Conservation (phyloP, 1,140 invertebrate genomes). For the Solenopsis invicta region DNA sequence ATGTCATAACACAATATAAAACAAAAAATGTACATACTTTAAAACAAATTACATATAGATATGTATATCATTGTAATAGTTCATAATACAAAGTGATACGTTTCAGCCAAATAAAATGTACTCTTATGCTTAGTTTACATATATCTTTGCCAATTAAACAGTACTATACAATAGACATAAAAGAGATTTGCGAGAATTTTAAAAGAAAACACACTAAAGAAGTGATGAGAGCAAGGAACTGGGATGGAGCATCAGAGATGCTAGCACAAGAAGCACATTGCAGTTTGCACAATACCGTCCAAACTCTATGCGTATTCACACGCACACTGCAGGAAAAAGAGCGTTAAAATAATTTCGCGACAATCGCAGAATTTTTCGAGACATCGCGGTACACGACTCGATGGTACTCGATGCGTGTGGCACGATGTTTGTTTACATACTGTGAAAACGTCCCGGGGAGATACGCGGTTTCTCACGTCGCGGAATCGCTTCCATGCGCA, state of each 20-base stretch:
- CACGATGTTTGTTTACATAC: slow-evolving; percentile 86
- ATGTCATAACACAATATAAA: not conserved
- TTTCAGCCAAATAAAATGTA: not conserved
- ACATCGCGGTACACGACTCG: slow-evolving; percentile 34
- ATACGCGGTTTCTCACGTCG: slow-evolving; percentile 50
- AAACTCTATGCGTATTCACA: not conserved
- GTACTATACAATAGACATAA: not conserved
- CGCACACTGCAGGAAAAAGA: not conserved
- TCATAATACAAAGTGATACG: not conserved
- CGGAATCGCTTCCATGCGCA: not conserved
- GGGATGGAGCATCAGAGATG: not conserved
- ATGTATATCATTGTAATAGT: not conserved
- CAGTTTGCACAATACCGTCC: not conserved
- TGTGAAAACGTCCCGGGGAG: slow-evolving; percentile 71
- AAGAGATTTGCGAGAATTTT: not conserved
- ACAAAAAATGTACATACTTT: not conserved
- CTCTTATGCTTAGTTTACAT: not conserved
- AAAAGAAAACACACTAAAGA: not conserved
- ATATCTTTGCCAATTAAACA: not conserved
- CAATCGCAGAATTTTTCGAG: not conserved
- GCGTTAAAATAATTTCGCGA: not conserved
- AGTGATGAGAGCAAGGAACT: not conserved
- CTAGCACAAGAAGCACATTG: not conserved
- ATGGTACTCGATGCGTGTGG: slow-evolving; percentile 64
- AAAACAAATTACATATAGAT: slow-evolving; percentile 24